Evolutionary conservation across 2,113 vertebrate genomes (phyloP).

Genomic region (Acanthisitta chloris): DNA sequence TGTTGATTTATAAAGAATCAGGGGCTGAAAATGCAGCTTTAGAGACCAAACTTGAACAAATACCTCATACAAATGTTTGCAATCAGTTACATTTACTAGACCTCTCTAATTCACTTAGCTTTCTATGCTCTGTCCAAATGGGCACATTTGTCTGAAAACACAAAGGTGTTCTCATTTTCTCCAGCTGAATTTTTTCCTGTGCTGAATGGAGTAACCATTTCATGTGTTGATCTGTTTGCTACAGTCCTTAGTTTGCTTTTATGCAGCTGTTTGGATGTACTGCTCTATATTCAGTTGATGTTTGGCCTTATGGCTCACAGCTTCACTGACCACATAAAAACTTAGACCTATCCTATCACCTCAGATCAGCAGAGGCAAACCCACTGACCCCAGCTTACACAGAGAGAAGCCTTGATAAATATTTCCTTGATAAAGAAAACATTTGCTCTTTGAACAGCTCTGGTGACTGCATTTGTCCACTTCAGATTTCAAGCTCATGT

Average conservation of each 20-base stretch:
- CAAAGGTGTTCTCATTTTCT: background rate
- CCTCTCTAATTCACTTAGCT: background rate
- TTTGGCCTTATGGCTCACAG: background rate
- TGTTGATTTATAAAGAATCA: background rate
- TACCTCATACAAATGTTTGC: background rate
- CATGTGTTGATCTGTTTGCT: background rate
- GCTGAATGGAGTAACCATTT: background rate
- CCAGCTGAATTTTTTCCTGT: background rate
- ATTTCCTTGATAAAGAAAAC: background rate
- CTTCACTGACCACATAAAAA: background rate
- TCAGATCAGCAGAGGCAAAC: background rate
- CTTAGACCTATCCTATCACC: accelerated
- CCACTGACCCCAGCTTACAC: background rate
- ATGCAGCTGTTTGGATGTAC: background rate
- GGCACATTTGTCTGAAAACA: background rate
- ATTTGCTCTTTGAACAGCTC: background rate
- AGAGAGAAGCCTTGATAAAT: background rate
- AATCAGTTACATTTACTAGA: background rate
- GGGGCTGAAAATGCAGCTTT: background rate
- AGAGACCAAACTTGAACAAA: background rate
- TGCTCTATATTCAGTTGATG: background rate
- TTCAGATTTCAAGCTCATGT: background rate
- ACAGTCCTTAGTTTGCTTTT: background rate
- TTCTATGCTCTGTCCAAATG: background rate
- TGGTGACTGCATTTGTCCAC: background rate